Conservation (phyloP, 2,113 vertebrate genomes). For the Bos indicus region DNA sequence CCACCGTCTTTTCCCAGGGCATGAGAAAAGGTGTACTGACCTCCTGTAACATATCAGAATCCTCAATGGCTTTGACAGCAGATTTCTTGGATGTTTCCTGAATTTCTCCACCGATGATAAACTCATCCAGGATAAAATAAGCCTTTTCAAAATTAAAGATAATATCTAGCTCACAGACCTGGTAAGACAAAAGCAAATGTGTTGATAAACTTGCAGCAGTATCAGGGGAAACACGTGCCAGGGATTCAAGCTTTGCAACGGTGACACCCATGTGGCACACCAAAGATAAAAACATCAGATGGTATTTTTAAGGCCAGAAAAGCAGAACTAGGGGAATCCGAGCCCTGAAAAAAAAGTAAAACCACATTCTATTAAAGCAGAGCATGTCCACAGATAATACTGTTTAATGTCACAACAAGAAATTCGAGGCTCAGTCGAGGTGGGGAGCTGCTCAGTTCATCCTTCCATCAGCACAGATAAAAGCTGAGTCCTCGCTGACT, state of each 20-base stretch:
- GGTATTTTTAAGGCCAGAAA: neutral
- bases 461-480: rapidly evolving
- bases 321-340: neutral
- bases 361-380: neutral
- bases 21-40: conserved; percentile 76
- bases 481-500: neutral
- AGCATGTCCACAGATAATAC: neutral
- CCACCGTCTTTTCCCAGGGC: neutral
- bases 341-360: neutral
- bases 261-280: neutral
- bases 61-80: conserved; percentile 87
- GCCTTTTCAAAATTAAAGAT: conserved; percentile 99
- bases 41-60: conserved; percentile 93
- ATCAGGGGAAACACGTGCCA: neutral
- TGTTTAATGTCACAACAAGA: neutral
- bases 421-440: neutral
- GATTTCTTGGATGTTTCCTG: conserved; percentile 91
- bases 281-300: neutral
- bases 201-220: conserved; percentile 1
- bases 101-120: conserved; percentile 93
- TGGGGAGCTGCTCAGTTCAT: neutral
- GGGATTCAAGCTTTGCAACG: neutral
- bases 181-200: conserved; percentile 53
- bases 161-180: conserved; percentile 97
- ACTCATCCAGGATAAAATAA: conserved; percentile 96